A percentile compares a stretch with the other conserved stretches of the same genome.
phyloP scores from a whole-genome alignment of 2,888 invertebrate genomes.

The Thymelicus sylvestris region DNA sequence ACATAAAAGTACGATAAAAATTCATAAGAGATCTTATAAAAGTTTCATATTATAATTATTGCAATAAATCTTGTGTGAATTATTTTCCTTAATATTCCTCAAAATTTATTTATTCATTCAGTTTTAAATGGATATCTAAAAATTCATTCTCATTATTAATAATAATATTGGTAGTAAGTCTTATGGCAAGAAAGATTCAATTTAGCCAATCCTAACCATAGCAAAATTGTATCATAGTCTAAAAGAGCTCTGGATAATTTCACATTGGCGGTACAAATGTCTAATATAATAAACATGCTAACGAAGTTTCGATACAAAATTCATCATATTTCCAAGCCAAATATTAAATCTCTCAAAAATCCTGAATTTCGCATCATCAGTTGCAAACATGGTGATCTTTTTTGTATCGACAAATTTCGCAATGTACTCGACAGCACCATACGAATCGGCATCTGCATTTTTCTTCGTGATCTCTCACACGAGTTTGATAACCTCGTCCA shows the following conservation, averaged over 20 bases:
- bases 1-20: constrained; percentile 10
- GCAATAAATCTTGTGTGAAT: neutral
- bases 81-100: neutral
- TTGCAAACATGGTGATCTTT: constrained; percentile 95
- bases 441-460: constrained; percentile 96
- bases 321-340: neutral
- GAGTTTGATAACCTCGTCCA: constrained; percentile 94
- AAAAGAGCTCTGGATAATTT: constrained; percentile 3
- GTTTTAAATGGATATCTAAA: neutral
- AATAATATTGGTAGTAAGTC: constrained; percentile 4
- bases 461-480: constrained; percentile 92
- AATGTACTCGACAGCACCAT: constrained; percentile 96
- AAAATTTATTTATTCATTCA: neutral
- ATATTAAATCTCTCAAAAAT: neutral
- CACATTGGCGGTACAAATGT: constrained; percentile 4
- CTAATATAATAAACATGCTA: neutral
- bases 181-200: constrained; percentile 14
- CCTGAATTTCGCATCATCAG: constrained; percentile 67
- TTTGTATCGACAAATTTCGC: constrained; percentile 91
- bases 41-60: neutral
- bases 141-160: neutral
- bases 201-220: constrained; percentile 5
- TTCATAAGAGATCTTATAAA: constrained; percentile 11
- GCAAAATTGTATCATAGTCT: neutral
- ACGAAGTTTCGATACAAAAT: neutral